A percentile compares a stretch with the other conserved stretches of the same genome.
phyloP scores from a whole-genome alignment of 2,888 invertebrate genomes.

The Acanthosepion esculentum region DNA sequence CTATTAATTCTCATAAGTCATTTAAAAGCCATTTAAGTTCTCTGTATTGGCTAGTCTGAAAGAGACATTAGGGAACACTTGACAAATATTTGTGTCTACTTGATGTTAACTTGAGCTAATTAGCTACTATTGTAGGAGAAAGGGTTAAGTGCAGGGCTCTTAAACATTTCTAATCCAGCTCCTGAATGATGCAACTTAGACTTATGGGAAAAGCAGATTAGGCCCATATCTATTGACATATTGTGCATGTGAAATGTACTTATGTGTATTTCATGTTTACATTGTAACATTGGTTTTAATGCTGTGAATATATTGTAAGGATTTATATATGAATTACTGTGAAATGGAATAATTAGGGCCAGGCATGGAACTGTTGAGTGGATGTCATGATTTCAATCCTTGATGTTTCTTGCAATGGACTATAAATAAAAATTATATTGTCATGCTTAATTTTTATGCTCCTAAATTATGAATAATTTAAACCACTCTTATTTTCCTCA shows the following conservation, averaged over 20 bases:
- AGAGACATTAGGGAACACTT: conserved; percentile 33
- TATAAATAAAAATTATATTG: no score
- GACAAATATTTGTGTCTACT: conserved; percentile 20
- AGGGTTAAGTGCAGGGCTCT: conserved; percentile 11
- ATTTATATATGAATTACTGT: background rate
- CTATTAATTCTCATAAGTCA: background rate
- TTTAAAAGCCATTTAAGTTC: background rate
- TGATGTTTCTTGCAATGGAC: background rate
- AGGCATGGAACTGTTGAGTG: background rate
- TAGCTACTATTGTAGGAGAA: conserved; percentile 6
- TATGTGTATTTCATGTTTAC: background rate
- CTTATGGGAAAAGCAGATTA: background rate
- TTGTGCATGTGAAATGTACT: background rate
- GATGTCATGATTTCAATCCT: background rate
- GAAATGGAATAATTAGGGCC: background rate
- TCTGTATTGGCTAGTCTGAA: background rate
- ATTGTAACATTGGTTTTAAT: background rate
- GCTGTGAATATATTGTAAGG: conserved; percentile 8
- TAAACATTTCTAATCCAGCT: background rate
- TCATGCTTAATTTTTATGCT: no score
- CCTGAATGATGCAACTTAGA: background rate
- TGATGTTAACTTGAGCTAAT: conserved; percentile 18
- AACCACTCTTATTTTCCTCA: no score
- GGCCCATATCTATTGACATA: background rate
- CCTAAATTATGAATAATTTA: no score